Percentiles rank a stretch among this genome's conserved stretches.
phyloP scores from a whole-genome alignment of 2,888 invertebrate genomes.

The Chrysina gloriosa region DNA sequence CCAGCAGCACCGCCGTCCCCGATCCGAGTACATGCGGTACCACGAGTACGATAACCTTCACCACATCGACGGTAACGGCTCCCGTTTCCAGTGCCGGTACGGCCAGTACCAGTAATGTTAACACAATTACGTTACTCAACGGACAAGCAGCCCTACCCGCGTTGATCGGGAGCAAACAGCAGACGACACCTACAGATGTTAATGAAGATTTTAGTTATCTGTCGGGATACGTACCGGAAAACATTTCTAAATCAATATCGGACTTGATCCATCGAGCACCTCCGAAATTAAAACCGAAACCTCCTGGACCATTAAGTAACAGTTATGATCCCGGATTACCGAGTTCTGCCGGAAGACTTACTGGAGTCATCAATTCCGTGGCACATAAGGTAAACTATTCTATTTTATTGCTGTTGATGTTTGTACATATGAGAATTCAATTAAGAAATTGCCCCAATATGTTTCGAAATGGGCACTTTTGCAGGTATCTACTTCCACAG shows the following conservation, averaged over 20 bases:
- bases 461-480: too few species aligned
- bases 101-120: constrained; percentile 11
- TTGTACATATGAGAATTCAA: too few species aligned
- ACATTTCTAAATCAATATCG: constrained; percentile 56
- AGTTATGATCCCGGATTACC: constrained; percentile 60
- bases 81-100: constrained; percentile 14
- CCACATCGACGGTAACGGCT: constrained; percentile 13
- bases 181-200: constrained; percentile 5
- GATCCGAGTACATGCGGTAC: neutral
- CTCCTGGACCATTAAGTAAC: constrained; percentile 65
- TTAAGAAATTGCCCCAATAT: neutral
- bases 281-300: constrained; percentile 65
- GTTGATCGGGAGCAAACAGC: constrained; percentile 40
- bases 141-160: constrained; percentile 35
- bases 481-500: too few species aligned
- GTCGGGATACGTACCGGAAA: constrained; percentile 56
- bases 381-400: constrained; percentile 59
- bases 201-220: constrained; percentile 53
- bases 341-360: constrained; percentile 59
- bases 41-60: neutral
- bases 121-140: constrained; percentile 30
- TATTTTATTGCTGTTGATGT: neutral
- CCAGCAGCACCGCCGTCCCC: neutral
- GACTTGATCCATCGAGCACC: constrained; percentile 59
- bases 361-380: constrained; percentile 60